phyloP scores from a whole-genome alignment of 2,888 invertebrate genomes.

The Tillus elongatus region DNA sequence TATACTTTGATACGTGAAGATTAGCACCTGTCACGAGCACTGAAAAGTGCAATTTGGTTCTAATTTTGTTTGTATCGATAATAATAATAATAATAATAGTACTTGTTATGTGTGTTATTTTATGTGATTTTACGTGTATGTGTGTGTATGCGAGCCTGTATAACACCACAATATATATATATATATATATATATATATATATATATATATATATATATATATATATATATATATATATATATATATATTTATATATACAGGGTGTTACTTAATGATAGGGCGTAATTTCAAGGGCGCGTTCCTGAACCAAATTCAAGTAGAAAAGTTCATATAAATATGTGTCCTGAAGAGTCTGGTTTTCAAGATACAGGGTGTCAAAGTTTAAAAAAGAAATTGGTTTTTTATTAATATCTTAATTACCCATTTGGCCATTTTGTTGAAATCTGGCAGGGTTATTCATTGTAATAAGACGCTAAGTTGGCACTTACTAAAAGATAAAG shows the following conservation, averaged over 20 bases:
- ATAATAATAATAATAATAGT: too few relatives aligned
- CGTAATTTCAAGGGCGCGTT: background rate
- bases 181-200: too few relatives aligned
- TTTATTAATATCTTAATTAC: background rate
- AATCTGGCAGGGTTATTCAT: background rate
- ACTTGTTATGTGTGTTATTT: too few relatives aligned
- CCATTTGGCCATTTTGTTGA: background rate
- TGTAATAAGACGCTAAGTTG: background rate
- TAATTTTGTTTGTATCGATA: too few relatives aligned
- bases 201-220: too few relatives aligned
- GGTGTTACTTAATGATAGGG: background rate
- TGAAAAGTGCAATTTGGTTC: too few relatives aligned
- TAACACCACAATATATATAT: too few relatives aligned
- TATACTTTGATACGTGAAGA: too few relatives aligned
- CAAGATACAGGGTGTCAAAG: constrained; percentile 2
- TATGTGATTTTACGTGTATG: too few relatives aligned
- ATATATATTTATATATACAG: background rate
- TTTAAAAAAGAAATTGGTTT: background rate
- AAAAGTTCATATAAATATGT: constrained; percentile 1
- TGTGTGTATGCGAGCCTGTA: too few relatives aligned
- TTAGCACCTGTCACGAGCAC: too few relatives aligned
- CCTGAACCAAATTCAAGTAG: background rate
- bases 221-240: background rate
- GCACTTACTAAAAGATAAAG: background rate
- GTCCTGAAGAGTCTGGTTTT: background rate